Evolutionary conservation across 2,113 vertebrate species (phyloP), one percentile per base, ranked within the genome.

Genomic region (Mobula birostris): DNA sequence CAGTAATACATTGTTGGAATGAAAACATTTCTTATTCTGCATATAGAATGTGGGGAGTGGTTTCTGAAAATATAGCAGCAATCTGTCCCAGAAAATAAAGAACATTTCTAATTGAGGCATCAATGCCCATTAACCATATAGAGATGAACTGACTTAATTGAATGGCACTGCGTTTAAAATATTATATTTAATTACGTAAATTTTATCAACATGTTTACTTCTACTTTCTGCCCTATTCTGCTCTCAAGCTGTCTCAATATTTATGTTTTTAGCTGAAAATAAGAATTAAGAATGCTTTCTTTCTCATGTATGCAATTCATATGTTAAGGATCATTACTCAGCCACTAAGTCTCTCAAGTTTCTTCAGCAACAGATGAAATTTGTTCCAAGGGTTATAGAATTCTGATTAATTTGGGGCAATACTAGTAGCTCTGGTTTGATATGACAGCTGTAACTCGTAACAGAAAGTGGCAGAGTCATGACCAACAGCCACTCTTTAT

Each of bases 381-480:
- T 27, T 27, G 32, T 72, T 93, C 4, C 27, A 36, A 74, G 70
- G 36, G 48, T 93, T 24, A 48, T 66, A 92, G 32, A 8, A 72
- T 74, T 93, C 68, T 1, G 74, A 93, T 93, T 74, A 74, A 48
- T 17, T 27, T 32, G 27, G 61, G 24, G 27, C 87, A 66, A 66
- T 66, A 11, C 11, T 6, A 48, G 17, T 24, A 74, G 68, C 19
- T 74, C 21, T 48, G 21, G 66, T 21, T 68, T 74, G 68, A 74
- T 24, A 21, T 93, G 90, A 74, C 32, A 93, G 90, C 90, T 93
- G 90, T 72, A 27, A 68, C 24, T 40, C 7, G 19, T 91, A 91
- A 91, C n/a, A 70, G 74, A 68, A 93, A 32, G 7, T 40, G 32
- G 32, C 90, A 74, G 66, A 48, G 36, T 48, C 40, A 74, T 74